phyloP scores from a whole-genome alignment of 2,113 vertebrate species.

The Gobius niger region DNA sequence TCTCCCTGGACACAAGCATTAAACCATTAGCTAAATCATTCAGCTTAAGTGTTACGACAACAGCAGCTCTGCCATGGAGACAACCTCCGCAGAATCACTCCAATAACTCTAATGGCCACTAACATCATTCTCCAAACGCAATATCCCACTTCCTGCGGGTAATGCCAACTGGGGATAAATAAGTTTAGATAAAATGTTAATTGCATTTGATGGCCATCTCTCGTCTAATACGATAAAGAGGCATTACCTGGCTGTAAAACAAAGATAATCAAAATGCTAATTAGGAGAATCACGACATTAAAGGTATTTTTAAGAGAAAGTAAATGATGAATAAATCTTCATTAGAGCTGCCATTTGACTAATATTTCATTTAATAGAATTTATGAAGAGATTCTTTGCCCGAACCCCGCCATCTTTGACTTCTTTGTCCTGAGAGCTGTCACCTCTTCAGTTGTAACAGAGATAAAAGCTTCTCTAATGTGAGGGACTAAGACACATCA shows the following conservation, averaged over 20 bases:
- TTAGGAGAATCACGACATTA: slow-evolving; percentile 76
- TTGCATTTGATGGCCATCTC: slow-evolving; percentile 81
- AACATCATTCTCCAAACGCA: slow-evolving; percentile 77
- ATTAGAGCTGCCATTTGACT: slow-evolving; percentile 72
- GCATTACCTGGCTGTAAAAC: slow-evolving; percentile 76
- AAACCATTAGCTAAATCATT: slow-evolving; percentile 66
- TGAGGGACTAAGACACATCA: slow-evolving; percentile 15
- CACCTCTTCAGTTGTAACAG: not conserved
- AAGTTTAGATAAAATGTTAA: slow-evolving; percentile 81
- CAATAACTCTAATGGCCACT: slow-evolving; percentile 78
- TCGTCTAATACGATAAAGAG: slow-evolving; percentile 77
- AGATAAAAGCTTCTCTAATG: not conserved
- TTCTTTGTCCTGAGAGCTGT: slow-evolving; percentile 12
- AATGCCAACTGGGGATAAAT: slow-evolving; percentile 77
- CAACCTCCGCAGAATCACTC: slow-evolving; percentile 75
- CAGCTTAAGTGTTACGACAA: slow-evolving; percentile 65
- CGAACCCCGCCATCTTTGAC: slow-evolving; percentile 22
- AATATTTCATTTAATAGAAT: slow-evolving; percentile 71
- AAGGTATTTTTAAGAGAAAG: slow-evolving; percentile 73
- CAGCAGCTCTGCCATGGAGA: slow-evolving; percentile 63
- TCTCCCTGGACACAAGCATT: slow-evolving; percentile 60
- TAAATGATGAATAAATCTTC: slow-evolving; percentile 73
- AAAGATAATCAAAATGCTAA: slow-evolving; percentile 81
- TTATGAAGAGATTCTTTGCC: slow-evolving; percentile 48
- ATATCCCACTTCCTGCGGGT: slow-evolving; percentile 78